Conservation (phyloP, 92 coral and sea anemone genomes). For the Paramuricea clavata region DNA sequence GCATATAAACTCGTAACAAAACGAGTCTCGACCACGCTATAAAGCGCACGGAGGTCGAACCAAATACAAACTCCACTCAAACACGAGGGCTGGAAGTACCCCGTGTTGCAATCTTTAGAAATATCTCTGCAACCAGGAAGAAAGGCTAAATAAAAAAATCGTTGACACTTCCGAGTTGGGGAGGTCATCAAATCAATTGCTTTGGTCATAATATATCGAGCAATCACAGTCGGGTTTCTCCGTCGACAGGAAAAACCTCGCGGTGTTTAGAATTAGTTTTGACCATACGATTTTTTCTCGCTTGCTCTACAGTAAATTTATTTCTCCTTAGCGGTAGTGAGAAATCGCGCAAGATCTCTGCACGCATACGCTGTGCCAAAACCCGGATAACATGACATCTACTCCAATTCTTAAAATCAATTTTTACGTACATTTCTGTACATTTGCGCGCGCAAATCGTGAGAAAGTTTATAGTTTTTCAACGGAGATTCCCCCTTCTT, state of each 20-base stretch:
- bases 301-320: not conserved
- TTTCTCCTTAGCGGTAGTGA: not conserved
- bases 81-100: not conserved
- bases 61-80: not conserved
- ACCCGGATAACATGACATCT: not conserved
- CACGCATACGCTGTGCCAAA: not conserved
- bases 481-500: not conserved
- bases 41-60: not conserved
- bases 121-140: constrained; percentile 22
- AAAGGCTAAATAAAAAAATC: not conserved
- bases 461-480: not conserved
- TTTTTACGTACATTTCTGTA: not conserved
- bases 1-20: too few species aligned
- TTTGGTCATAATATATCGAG: constrained; percentile 20
- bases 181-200: constrained; percentile 31
- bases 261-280: constrained; percentile 39
- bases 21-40: not conserved
- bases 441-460: not conserved
- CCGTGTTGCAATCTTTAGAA: constrained; percentile 17
- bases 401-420: not conserved
- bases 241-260: constrained; percentile 39
- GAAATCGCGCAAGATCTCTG: not conserved
- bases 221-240: constrained; percentile 15
- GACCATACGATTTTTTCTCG: constrained; percentile 14
- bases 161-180: constrained; percentile 31